Evolutionary conservation across 2,888 invertebrate genomes (phyloP).

Genomic region (Gnatocerus cornutus): DNA sequence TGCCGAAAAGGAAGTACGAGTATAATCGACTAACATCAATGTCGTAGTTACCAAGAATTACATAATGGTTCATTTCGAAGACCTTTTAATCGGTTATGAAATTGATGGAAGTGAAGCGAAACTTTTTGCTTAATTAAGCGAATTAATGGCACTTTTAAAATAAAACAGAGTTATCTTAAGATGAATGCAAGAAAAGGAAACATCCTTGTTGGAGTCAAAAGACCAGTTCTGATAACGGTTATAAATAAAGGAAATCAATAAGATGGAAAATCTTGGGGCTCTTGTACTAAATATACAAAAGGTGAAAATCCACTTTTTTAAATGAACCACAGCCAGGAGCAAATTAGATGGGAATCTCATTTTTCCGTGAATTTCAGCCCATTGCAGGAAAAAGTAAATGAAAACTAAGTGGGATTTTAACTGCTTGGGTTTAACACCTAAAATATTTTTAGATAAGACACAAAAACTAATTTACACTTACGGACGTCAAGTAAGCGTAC

Average conservation of each 20-base stretch:
- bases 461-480: background rate
- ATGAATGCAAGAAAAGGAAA: background rate
- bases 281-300: no score
- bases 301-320: no score
- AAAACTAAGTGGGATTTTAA: no score
- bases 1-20: slow-evolving; percentile 7
- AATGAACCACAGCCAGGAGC: no score
- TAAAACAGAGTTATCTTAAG: slow-evolving; percentile 26
- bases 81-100: slow-evolving; percentile 37
- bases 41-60: slow-evolving; percentile 7
- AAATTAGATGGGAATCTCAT: no score
- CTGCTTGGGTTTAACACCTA: slow-evolving; percentile 1
- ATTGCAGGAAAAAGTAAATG: no score
- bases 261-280: no score
- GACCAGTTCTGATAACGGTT: no score
- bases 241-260: no score
- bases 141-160: slow-evolving; percentile 18
- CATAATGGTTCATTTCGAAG: slow-evolving; percentile 31
- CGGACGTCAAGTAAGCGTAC: background rate
- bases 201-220: background rate
- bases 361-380: no score
- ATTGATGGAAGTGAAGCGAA: slow-evolving; percentile 21
- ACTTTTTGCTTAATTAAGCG: slow-evolving; percentile 23
- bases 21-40: slow-evolving; percentile 18
- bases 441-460: background rate